Evolutionary conservation across 2,113 vertebrate species (phyloP).

Genomic region (Calyptomena viridis): DNA sequence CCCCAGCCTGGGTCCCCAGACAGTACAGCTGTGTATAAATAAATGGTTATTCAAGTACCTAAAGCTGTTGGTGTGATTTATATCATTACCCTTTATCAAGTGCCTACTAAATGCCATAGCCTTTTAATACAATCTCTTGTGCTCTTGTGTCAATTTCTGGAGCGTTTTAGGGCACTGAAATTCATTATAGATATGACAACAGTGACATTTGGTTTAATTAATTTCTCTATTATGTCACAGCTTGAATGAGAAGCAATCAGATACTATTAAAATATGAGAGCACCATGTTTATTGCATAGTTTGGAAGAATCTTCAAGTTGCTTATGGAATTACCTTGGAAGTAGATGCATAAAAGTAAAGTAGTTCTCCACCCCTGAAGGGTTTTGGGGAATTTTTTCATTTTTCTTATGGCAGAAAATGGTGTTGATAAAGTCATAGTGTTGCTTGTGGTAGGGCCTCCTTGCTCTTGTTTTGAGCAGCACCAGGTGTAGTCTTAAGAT

Average conservation of each 20-base stretch:
- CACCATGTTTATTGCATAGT: neutral
- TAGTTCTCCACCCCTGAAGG: neutral
- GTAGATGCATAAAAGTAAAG: neutral
- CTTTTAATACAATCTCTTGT: conserved; percentile 7
- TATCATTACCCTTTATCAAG: neutral
- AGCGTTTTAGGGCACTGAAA: conserved; percentile 8
- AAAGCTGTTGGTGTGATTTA: neutral
- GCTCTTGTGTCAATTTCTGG: neutral
- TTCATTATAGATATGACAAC: conserved; percentile 29
- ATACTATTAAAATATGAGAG: neutral
- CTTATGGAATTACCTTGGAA: neutral
- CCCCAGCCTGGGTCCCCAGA: neutral
- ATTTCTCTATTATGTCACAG: conserved; percentile 37
- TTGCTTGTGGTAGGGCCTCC: neutral
- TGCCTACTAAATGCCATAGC: neutral
- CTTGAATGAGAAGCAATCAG: conserved; percentile 19
- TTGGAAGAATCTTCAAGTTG: neutral
- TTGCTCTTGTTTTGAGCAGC: neutral
- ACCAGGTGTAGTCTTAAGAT: neutral
- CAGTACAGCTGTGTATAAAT: neutral
- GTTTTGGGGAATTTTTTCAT: rapidly evolving
- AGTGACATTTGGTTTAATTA: conserved; percentile 45
- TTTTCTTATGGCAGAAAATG: neutral
- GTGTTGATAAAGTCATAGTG: neutral
- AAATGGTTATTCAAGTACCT: neutral